A percentile compares a stretch with the other conserved stretches of the same genome.
Conservation (phyloP, 37 sponge, comb jelly and placozoan genomes). For the Ephydatia muelleri region DNA sequence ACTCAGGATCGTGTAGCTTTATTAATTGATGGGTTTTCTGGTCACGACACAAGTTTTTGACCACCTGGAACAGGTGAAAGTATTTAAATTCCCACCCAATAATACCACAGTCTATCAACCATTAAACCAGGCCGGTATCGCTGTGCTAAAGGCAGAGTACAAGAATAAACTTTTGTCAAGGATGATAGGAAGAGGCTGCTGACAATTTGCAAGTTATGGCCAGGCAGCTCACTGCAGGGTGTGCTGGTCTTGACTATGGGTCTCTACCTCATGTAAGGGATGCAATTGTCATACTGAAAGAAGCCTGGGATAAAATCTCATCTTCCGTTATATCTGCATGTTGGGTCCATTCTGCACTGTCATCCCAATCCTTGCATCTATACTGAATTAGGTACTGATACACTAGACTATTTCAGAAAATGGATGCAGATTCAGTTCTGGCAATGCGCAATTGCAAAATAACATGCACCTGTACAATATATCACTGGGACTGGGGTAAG, state of each 20-base stretch:
- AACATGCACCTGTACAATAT: too few relatives aligned
- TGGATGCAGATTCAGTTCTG: not conserved
- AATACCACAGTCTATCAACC: too few relatives aligned
- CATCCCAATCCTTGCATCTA: not conserved
- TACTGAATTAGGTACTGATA: not conserved
- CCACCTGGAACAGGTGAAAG: constrained; percentile 7
- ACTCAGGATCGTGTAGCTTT: constrained; percentile 10
- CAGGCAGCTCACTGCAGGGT: not conserved
- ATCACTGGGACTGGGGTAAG: too few relatives aligned
- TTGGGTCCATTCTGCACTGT: not conserved
- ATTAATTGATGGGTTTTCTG: constrained; percentile 10
- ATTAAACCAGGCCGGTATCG: too few relatives aligned
- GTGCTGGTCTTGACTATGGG: not conserved
- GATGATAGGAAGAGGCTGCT: too few relatives aligned
- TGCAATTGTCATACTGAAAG: not conserved
- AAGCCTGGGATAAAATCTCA: not conserved
- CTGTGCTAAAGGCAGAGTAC: too few relatives aligned
- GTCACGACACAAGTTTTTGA: constrained; percentile 13
- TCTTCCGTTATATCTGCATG: not conserved
- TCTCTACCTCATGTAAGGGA: not conserved
- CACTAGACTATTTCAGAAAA: too few relatives aligned
- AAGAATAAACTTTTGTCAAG: too few relatives aligned
- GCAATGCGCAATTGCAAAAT: not conserved
- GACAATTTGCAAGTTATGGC: not conserved
- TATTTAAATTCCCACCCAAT: not conserved